Base-by-base conservation (phyloP, 2,113 vertebrate genomes). In the Macquaria australasica region DNA sequence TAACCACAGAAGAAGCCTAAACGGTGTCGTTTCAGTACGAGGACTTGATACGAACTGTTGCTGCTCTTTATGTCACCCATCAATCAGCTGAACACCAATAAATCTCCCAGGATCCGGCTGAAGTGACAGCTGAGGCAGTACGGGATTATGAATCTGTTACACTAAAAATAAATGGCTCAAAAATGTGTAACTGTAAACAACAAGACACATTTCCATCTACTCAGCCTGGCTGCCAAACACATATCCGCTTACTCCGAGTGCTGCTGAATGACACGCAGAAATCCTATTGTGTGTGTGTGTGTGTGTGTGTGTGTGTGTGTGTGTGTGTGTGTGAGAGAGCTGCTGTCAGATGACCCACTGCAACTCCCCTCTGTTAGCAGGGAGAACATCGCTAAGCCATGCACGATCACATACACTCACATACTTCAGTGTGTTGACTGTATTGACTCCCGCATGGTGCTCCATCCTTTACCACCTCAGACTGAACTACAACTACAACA, bases 101-200 rank as follows among this genome's bases (percentile, higher is more conserved):
- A 74, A 53, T 37, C 51, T 83, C 28, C 3, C 51, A 11, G 48
- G 0, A 50, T 77, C 80, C 62, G 7, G 2, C 5, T 51, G 70
- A 77, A 53, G 66, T 73, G 84, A 74, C 73, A 48, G 89, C 72
- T 37, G 64, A 59, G 64, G 20, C 79, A 2, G 23, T 0, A 0
- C 45, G 1, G 73, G 86, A 90, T 90, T 86, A 89, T 79, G 23
- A 81, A 77, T 68, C 69, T 72, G 82, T 76, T 85, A 59, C 66
- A 45, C 73, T 8, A 3, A 53, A 73, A 73, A 81, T 77, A 77
- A 73, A 83, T 8, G 31, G 21, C 77, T 75, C 14, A 14, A 25
- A 75, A 45, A 71, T n/a, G 25, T 71, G 64, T 43, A 51, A 76
- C 60, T 71, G 79, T 89, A 75, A 89, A 84, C 69, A 80, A 79